phyloP scores from a whole-genome alignment of 1,140 invertebrate genomes.

The Brachionus asplanchnoidis region DNA sequence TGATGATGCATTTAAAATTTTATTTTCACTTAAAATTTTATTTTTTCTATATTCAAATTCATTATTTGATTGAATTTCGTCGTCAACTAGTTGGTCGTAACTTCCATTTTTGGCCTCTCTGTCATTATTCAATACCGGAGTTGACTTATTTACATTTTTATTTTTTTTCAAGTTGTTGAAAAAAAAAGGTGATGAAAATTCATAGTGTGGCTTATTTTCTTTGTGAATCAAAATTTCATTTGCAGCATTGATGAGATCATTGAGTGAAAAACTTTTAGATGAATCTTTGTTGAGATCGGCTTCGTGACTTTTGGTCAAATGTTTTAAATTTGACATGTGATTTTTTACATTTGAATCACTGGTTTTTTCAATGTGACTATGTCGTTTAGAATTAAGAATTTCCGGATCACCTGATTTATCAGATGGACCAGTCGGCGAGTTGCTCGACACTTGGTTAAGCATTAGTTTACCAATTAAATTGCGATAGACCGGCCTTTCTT shows the following conservation, averaged over 20 bases:
- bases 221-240: neutral
- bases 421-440: neutral
- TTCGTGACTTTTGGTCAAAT: neutral
- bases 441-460: neutral
- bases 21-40: neutral
- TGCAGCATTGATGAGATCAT: conserved; percentile 17
- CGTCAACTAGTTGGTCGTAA: neutral
- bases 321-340: neutral
- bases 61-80: neutral
- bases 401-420: neutral
- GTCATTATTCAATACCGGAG: neutral
- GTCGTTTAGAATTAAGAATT: neutral
- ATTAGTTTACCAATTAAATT: conserved; percentile 32
- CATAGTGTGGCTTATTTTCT: neutral
- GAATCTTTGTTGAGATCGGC: neutral
- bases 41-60: neutral
- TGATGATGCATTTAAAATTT: neutral
- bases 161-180: neutral
- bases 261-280: conserved; percentile 2
- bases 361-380: neutral
- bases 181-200: neutral
- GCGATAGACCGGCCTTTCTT: conserved; percentile 7
- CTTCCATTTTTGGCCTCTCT: neutral
- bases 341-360: neutral
- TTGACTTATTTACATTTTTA: conserved; percentile 11